These are phyloP conservation scores for Desmodus rotundus DNA, from an alignment of 2,113 vertebrate species.

Conservation along the genomic window DNA sequence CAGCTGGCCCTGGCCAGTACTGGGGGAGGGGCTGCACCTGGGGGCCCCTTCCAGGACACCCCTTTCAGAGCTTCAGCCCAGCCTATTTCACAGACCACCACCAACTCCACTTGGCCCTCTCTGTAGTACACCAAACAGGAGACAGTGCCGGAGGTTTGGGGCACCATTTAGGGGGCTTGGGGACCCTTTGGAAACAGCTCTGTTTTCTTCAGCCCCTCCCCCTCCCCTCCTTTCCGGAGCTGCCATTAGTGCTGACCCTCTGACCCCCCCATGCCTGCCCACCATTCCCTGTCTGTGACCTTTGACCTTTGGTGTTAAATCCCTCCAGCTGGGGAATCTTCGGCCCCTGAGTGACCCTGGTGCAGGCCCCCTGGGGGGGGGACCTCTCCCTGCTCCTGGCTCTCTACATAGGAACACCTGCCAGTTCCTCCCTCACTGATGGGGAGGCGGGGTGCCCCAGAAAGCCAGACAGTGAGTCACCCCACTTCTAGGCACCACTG, in stretches of 20 bases:
- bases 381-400: constrained; percentile 49
- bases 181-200: constrained; percentile 50
- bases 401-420: constrained; percentile 62
- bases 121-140: background rate
- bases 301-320: constrained; percentile 74
- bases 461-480: constrained; percentile 72
- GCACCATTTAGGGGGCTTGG: background rate
- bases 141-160: background rate
- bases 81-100: background rate
- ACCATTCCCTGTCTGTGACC: constrained; percentile 73
- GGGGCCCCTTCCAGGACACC: constrained; percentile 1
- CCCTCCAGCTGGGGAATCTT: constrained; percentile 73
- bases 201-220: constrained; percentile 41
- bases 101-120: background rate
- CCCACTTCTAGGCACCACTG: constrained; percentile 56
- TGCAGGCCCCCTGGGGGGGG: constrained; percentile 25
- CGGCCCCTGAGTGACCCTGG: constrained; percentile 70
- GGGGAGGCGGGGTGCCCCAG: constrained; percentile 34
- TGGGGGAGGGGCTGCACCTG: constrained; percentile 62
- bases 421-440: constrained; percentile 46
- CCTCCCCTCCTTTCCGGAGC: constrained; percentile 70
- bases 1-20: constrained; percentile 32
- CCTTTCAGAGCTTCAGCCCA: background rate
- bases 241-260: constrained; percentile 71
- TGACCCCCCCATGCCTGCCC: constrained; percentile 59